These are phyloP conservation scores for Megaceryle torquata DNA, from an alignment of 2,113 vertebrate genomes.

Conservation along the genomic window DNA sequence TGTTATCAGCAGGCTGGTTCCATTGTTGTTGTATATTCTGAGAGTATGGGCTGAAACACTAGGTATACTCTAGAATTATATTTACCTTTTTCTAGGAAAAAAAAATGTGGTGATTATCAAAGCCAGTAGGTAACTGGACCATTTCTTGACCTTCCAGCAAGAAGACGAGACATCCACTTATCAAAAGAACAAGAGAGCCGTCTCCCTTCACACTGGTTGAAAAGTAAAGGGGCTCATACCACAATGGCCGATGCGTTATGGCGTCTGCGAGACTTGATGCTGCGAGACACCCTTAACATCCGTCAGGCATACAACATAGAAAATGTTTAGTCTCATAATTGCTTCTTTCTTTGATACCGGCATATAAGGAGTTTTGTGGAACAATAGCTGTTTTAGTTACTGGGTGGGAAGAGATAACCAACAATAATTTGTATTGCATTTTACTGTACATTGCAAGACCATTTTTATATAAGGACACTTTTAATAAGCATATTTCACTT, in stretches of 20 bases:
- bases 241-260: conserved; percentile 97
- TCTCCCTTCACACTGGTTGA: conserved; percentile 95
- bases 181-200: conserved; percentile 97
- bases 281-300: conserved; percentile 93
- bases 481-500: conserved; percentile 86
- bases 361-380: conserved; percentile 64
- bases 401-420: conserved; percentile 74
- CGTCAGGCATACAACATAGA: conserved; percentile 92
- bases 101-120: background rate
- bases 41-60: background rate
- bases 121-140: background rate
- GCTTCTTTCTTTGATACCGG: conserved; percentile 69
- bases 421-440: conserved; percentile 82
- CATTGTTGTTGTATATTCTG: rapidly evolving
- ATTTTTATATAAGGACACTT: conserved; percentile 87
- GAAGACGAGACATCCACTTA: conserved; percentile 90
- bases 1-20: background rate
- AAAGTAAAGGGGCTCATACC: conserved; percentile 96
- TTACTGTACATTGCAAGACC: conserved; percentile 84
- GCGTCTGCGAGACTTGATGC: conserved; percentile 96
- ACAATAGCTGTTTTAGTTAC: conserved; percentile 76
- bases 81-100: background rate
- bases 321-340: conserved; percentile 76
- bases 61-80: background rate
- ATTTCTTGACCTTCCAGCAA: conserved; percentile 73